Conservation (phyloP, 2,797 vertebrate genomes). For the Anisognathus igniventris region DNA sequence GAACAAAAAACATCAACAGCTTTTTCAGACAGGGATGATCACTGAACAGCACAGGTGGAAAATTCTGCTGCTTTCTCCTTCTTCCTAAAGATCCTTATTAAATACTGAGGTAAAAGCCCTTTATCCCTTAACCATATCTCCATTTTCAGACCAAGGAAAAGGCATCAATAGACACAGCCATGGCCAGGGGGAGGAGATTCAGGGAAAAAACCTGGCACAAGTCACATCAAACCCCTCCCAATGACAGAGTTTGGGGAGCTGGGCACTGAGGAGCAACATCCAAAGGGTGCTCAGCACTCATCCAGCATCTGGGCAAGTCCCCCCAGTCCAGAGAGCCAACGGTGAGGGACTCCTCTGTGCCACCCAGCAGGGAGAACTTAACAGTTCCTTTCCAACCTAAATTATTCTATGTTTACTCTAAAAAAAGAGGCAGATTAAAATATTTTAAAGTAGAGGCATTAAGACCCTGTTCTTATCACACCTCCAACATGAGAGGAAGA, state of each 20-base stretch:
- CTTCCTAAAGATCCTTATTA: not conserved
- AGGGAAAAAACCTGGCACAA: not conserved
- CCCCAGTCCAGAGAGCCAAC: not conserved
- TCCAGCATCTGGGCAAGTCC: not conserved
- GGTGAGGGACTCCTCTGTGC: not conserved
- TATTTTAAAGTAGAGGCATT: not conserved
- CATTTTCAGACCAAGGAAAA: not conserved
- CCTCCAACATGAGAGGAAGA: not conserved
- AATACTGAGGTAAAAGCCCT: rapidly evolving
- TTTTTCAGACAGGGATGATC: not conserved
- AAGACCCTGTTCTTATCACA: not conserved
- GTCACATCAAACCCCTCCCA: not conserved
- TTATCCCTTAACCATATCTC: not conserved
- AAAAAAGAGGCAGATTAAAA: not conserved
- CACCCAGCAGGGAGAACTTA: not conserved
- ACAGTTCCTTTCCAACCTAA: not conserved
- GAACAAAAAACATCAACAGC: not conserved
- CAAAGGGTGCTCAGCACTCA: not conserved
- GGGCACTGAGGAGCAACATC: not conserved
- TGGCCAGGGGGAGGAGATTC: not conserved
- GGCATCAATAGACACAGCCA: not conserved
- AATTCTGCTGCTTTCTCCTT: not conserved
- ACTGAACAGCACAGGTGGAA: not conserved
- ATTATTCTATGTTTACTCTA: not conserved
- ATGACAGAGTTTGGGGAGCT: not conserved